Percentiles rank a stretch among this genome's conserved stretches.
Evolutionary conservation across 2,888 invertebrate genomes (phyloP).

Genomic region (Leucophora obtusa): DNA sequence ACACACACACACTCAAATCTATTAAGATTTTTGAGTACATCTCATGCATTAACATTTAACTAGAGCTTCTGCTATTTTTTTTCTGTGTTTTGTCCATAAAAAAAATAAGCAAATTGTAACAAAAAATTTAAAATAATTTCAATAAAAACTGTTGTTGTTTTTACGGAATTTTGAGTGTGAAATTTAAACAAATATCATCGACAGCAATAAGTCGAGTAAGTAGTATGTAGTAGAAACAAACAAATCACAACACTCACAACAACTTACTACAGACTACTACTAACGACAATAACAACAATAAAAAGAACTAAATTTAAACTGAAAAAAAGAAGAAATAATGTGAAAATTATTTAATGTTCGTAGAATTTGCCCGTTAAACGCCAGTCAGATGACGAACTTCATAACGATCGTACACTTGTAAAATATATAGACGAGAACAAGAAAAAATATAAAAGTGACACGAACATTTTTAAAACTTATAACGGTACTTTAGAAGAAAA

Average conservation of each 20-base stretch:
- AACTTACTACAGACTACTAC: slow-evolving; percentile 15
- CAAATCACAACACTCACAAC: slow-evolving; percentile 28
- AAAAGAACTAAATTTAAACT: slow-evolving; percentile 28
- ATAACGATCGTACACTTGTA: slow-evolving; percentile 68
- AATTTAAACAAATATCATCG: slow-evolving; percentile 46
- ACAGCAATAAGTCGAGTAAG: not conserved
- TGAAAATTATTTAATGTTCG: slow-evolving; percentile 70
- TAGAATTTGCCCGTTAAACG: slow-evolving; percentile 67
- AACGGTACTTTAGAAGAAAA: slow-evolving; percentile 3
- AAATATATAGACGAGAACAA: slow-evolving; percentile 17
- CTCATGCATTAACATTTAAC: slow-evolving; percentile 5
- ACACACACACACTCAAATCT: not conserved
- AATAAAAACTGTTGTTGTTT: slow-evolving; percentile 20
- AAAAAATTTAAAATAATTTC: slow-evolving; percentile 12
- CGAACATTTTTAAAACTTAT: not conserved
- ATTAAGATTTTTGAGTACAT: not conserved
- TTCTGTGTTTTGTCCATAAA: slow-evolving; percentile 9
- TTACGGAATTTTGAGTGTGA: slow-evolving; percentile 54
- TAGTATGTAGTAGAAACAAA: slow-evolving; percentile 9
- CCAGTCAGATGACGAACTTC: slow-evolving; percentile 73
- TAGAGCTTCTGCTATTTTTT: slow-evolving; percentile 32
- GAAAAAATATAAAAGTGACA: slow-evolving; percentile 6
- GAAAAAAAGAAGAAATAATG: slow-evolving; percentile 55
- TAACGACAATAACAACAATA: slow-evolving; percentile 53
- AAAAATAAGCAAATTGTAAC: slow-evolving; percentile 47